Conservation (phyloP, 2,797 vertebrate genomes). For the Diceros bicornis region DNA sequence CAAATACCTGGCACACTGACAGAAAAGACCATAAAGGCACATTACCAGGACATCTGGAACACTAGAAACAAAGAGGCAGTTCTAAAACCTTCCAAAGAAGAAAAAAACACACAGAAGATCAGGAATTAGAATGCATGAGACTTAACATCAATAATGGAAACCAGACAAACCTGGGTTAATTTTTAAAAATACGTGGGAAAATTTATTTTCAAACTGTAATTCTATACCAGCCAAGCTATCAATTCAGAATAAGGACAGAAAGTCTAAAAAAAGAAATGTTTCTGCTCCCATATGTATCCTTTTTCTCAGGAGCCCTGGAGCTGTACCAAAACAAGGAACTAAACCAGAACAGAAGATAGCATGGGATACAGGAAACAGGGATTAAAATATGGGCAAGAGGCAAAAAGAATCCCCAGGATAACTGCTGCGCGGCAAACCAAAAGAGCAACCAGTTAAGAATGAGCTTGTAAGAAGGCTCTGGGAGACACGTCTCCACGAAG, state of each 20-base stretch:
- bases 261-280: background rate
- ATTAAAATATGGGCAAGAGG: background rate
- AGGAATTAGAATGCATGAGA: background rate
- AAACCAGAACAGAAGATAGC: background rate
- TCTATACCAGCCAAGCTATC: background rate
- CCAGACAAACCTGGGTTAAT: background rate
- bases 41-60: background rate
- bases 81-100: background rate
- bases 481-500: background rate
- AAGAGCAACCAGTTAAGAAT: background rate
- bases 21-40: background rate
- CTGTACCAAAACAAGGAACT: background rate
- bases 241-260: background rate
- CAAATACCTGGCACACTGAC: background rate
- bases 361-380: background rate
- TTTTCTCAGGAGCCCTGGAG: slow-evolving; percentile 8
- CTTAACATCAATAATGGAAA: slow-evolving; percentile 17
- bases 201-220: slow-evolving; percentile 36
- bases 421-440: background rate
- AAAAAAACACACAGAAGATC: background rate
- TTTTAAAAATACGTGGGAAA: background rate
- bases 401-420: background rate
- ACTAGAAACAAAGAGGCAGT: slow-evolving; percentile 11
- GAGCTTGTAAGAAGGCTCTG: background rate
- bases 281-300: background rate